Base-by-base conservation (phyloP, 2,888 invertebrate species). In the Eurytoma californica region DNA sequence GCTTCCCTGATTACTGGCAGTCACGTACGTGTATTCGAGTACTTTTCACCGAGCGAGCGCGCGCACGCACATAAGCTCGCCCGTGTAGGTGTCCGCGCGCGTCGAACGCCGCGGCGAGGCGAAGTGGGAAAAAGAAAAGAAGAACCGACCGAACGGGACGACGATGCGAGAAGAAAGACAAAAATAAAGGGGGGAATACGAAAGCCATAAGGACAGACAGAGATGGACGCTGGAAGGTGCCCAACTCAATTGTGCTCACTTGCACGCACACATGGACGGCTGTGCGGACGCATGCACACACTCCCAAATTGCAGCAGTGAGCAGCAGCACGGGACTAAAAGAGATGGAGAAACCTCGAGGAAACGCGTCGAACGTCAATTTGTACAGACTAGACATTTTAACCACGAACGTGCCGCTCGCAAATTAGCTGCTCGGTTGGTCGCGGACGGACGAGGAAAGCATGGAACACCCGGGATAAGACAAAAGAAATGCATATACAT, bases 321-420 rank as follows among this genome's bases (percentile, higher is more conserved):
- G 39, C 53, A n/a, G 53, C 53, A 14, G 24, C 47, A 47, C 57
- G 39, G 24, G 60, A 20, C 30, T 28, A 14, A 39, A 12, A 14
- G 49, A 18, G 49, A 20, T 20, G 3, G 47, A 30, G 55, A 72
- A n/a, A 53, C 60, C 39, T 12, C n/a, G 57, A 61, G 18, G 61
- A 72, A 72, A 78, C 61, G 53, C 78, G 72, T 78, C 72, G 72
- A 78, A 78, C 73, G 72, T 78, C 76, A 76, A 61, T 70, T 60
- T 61, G 61, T 39, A 24, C 2, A 39, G 39, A 39, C 61, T 74
- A 68, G 77, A 70, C 72, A 72, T 67, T 73, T 78, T 68, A 72
- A 72, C 61, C 72, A 67, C 73, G 68, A 69, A 53, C 65, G 47
- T 28, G 28, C 47, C 13, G 47, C 63, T 39, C 47, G 39, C 63